Base-by-base conservation (phyloP, 2,113 vertebrate genomes). In the Paramormyrops kingsleyae region DNA sequence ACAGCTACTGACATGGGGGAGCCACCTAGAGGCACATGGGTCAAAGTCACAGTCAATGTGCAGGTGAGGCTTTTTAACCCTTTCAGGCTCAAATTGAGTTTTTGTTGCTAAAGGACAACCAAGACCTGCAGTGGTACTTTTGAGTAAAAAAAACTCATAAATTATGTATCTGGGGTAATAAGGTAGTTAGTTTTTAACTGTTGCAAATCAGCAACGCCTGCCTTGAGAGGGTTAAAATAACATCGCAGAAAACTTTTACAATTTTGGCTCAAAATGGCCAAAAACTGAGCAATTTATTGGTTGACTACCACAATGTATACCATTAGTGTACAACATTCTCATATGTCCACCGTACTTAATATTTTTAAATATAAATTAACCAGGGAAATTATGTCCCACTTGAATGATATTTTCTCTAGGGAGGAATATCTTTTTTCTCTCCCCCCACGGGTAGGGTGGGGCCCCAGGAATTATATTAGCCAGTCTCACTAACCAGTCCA, bases 1-100 rank as follows among this genome's bases (percentile, higher is more conserved):
- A 91, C 91, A 0, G 97, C 97, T 66, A 92, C 96, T 1, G 99
- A 99, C 92, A 92, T 93, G 0, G 99, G 98, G 0, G 0, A 1
- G 0, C 95, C 97, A 0, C 47, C 89, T 0, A 88, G 90, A 87
- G 96, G 92, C 50, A 89, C 93, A 10, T 66, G 0, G 0, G 96
- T 94, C 84, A 91, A 91, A 0, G 94, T 99, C 90, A 95, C 93
- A 89, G 94, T 99, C 94, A 96, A 91, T 0, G 93, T 99, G 50
- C 96, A 95, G 96, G 99, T 99, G 93, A 94, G 95, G 70, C 31
- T n/a, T 46, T 84, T 47, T 47, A n/a, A n/a, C n/a, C n/a, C n/a
- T n/a, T n/a, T n/a, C n/a, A n/a, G n/a, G n/a, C n/a, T n/a, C n/a
- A n/a, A n/a, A n/a, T n/a, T n/a, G n/a, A n/a, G n/a, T n/a, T n/a